Percentiles rank a stretch among this genome's conserved stretches.
Conservation (phyloP, 2,888 invertebrate genomes). For the Venusia cambrica region DNA sequence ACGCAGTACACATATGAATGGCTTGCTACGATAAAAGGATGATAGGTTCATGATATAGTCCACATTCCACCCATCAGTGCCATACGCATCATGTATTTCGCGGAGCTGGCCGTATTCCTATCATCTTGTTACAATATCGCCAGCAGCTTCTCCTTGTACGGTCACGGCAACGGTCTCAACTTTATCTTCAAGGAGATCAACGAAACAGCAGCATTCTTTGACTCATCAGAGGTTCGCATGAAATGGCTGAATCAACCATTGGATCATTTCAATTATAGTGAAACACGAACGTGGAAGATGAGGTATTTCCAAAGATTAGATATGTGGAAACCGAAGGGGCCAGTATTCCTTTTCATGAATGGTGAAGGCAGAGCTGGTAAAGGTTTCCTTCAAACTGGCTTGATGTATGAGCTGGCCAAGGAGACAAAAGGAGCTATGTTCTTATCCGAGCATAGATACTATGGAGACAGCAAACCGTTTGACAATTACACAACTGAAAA, state of each 20-base stretch:
- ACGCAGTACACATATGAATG: constrained; percentile 14
- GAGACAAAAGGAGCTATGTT: constrained; percentile 67
- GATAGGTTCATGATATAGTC: too few species aligned
- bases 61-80: too few species aligned
- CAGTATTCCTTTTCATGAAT: constrained; percentile 58
- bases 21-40: constrained; percentile 5
- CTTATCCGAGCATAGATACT: constrained; percentile 64
- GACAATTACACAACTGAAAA: constrained; percentile 44
- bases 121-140: constrained; percentile 32
- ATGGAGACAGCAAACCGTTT: constrained; percentile 62
- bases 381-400: constrained; percentile 50
- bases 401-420: constrained; percentile 56
- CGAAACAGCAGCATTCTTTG: constrained; percentile 28
- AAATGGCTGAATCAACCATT: constrained; percentile 58
- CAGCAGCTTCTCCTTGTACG: constrained; percentile 38
- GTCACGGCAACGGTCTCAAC: constrained; percentile 42
- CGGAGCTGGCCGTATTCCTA: constrained; percentile 28
- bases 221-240: constrained; percentile 32
- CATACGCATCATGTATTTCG: constrained; percentile 19
- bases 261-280: constrained; percentile 55
- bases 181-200: constrained; percentile 42
- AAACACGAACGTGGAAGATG: constrained; percentile 59
- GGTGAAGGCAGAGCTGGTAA: constrained; percentile 55
- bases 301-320: constrained; percentile 58
- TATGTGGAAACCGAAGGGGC: constrained; percentile 51